Percentiles rank a stretch among this genome's conserved stretches.
Conservation (phyloP, 2,113 vertebrate species). For the Phocoena sinus region DNA sequence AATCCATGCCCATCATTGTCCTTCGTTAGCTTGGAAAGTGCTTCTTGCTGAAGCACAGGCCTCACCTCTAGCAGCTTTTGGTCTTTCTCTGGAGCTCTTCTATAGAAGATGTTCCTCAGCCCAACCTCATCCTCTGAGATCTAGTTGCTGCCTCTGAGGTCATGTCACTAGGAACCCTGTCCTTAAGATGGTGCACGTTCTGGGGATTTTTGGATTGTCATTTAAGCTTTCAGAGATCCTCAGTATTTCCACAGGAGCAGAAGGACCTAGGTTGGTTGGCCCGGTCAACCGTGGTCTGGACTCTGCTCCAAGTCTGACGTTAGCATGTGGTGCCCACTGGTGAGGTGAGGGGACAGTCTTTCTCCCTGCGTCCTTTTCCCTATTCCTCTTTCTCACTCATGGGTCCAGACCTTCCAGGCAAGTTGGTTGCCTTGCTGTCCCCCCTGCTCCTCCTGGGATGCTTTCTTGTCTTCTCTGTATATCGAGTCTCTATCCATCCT, state of each 20-base stretch:
- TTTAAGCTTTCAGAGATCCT: not conserved
- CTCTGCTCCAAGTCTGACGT: not conserved
- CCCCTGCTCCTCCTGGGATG: not conserved
- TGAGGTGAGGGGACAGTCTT: not conserved
- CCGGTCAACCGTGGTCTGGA: not conserved
- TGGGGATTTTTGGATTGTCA: not conserved
- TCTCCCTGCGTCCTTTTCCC: not conserved
- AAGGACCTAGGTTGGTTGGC: not conserved
- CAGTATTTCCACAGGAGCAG: not conserved
- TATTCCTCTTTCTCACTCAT: fast-evolving
- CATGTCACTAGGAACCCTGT: not conserved
- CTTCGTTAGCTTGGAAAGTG: not conserved
- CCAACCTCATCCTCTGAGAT: not conserved
- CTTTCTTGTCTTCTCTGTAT: not conserved
- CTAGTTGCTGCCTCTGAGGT: not conserved
- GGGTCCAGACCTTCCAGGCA: not conserved
- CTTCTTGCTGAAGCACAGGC: not conserved
- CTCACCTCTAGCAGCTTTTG: not conserved
- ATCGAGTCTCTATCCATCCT: not conserved
- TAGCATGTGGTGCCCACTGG: not conserved
- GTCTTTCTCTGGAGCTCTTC: not conserved
- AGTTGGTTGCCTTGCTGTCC: not conserved
- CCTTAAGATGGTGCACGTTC: too few species aligned
- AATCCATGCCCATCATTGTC: not conserved
- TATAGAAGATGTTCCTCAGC: too few species aligned